Conservation (phyloP, 2,888 invertebrate genomes). For the Chrysopilus asiliformis region DNA sequence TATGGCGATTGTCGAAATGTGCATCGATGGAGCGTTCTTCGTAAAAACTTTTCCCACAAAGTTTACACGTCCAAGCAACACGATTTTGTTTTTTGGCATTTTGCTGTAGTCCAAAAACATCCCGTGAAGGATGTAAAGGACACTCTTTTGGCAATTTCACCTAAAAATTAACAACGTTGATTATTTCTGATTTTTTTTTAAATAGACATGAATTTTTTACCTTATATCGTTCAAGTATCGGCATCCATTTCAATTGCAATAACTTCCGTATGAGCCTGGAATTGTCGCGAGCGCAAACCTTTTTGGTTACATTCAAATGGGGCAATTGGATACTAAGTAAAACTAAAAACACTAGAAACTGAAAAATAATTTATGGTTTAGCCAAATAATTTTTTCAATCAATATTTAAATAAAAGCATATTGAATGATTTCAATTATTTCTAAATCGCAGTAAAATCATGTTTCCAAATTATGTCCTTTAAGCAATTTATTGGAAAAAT, state of each 20-base stretch:
- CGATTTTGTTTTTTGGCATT: conserved; percentile 73
- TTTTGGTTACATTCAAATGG: conserved; percentile 73
- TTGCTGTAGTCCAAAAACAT: conserved; percentile 78
- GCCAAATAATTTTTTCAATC: too few species aligned
- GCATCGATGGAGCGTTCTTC: conserved; percentile 75
- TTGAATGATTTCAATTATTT: too few species aligned
- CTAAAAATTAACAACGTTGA: conserved; percentile 24
- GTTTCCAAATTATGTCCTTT: too few species aligned
- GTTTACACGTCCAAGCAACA: conserved; percentile 78
- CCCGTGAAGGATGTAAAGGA: conserved; percentile 76
- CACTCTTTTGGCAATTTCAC: conserved; percentile 77
- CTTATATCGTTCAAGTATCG: conserved; percentile 77
- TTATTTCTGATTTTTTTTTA: conserved; percentile 7
- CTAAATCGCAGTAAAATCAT: too few species aligned
- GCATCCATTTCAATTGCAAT: conserved; percentile 82
- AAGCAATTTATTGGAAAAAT: too few species aligned
- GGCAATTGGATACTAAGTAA: too few species aligned
- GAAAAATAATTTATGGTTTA: too few species aligned
- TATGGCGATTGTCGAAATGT: conserved; percentile 82
- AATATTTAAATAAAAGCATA: too few species aligned
- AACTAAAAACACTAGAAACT: too few species aligned
- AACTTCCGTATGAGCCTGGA: conserved; percentile 77
- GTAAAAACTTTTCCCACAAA: conserved; percentile 85
- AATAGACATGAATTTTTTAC: conserved; percentile 14
- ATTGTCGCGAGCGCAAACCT: conserved; percentile 77